Base-by-base conservation (phyloP, 2,888 invertebrate species). In the Oscheius onirici region DNA sequence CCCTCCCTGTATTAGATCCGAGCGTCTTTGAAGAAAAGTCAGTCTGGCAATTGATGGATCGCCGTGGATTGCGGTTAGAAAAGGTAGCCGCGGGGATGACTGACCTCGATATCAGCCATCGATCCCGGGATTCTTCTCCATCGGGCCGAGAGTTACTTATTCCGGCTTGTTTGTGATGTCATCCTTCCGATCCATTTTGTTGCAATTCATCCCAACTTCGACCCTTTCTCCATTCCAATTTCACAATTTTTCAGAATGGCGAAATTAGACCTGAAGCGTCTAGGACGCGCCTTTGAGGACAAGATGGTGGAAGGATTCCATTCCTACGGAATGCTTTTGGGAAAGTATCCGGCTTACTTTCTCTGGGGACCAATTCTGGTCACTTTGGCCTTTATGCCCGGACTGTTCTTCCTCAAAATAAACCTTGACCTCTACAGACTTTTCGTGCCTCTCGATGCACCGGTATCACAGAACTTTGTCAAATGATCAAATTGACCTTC, bases 391-490 rank as follows among this genome's bases (percentile, higher is more conserved):
- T 83, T 74, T 26, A 49, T 83, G 2, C 86, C 86, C 17, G 86
- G 86, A 46, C 72, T 86, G 22, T 81, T 79, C 54, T 81, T 74
- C 65, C 65, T 86, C 15, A 76, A 76, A 58, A 86, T 86, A 72
- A 86, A 86, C 61, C 76, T 86, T 43, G 86, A 86, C 77, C 77
- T 86, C 57, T 86, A 87, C 77, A 75, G 83, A 43, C 77, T 86
- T 8, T 86, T 86, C 60, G 86, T 86, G 2, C 86, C 86, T 8
- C 71, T 79, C 20, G 86, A 86, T 75, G 86, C 86, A 5, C 86
- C 86, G 24, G 86, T 86, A 46, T 75, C 71, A n/a, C 60, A 60
- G 44, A 49, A 51, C 43, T 63, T n/a, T 57, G 44, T 40, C 66
- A 3, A 73, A 76, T 41, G 61, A 49, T 61, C 28, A 49, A 66